Evolutionary conservation across 2,797 vertebrate genomes (phyloP), one percentile per base, ranked within the genome.

Genomic region (Falco columbarius): DNA sequence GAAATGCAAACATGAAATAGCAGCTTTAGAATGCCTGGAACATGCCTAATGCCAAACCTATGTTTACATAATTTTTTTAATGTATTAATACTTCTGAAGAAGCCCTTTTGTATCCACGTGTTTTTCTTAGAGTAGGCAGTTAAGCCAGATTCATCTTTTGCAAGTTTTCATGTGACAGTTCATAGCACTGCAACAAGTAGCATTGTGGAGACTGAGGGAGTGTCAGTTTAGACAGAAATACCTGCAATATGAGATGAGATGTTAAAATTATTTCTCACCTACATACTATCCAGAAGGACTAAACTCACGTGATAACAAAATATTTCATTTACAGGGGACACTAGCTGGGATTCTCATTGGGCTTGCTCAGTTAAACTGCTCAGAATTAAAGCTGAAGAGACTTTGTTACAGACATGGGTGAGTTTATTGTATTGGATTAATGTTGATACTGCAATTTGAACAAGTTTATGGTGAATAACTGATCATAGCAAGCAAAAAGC

Each of bases 401-500:
- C 98, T 99, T 90, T 99, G 99, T 97, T 99, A 99, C 75, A 98
- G 99, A 97, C 99, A 99, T 19, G 99, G 99, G 99, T 99, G 97
- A 90, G 98, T 92, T 94, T 77, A 23, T 65, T 0, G 3, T 30
- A 18, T 71, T 66, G 38, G 9, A 21, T 13, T 29, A 70, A 24
- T 14, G 10, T 8, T 66, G 20, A 3, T 84, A 4, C 29, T 95
- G 52, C 40, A 77, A 29, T 61, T 74, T 34, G 29, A 63, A 70
- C 11, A 12, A 32, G 14, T 51, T 71, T 76, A 10, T 77, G 17
- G 11, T 38, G 16, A 55, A 38, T 85, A 74, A 40, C 14, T 51
- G 47, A 63, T 51, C 4, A 3, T 15, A 52, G 6, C 7, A 90
- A 55, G 36, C 11, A 47, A 24, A 65, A 73, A 42, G 7, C 7